These are phyloP conservation scores for Percina caprodes DNA, from an alignment of 2,113 vertebrate species.

Conservation along the genomic window DNA sequence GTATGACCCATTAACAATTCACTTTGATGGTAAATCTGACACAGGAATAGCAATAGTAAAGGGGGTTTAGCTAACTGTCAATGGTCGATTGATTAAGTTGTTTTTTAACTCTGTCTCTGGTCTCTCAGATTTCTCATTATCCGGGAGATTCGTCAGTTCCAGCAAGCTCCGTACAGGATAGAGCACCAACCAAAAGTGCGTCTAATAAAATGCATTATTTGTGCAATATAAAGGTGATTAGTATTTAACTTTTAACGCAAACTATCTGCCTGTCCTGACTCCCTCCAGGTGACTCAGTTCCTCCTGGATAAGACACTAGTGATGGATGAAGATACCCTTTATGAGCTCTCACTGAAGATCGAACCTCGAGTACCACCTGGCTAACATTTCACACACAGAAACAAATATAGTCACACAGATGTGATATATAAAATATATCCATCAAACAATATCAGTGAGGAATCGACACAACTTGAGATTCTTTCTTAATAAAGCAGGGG, in stretches of 20 bases:
- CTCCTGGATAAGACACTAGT: slow-evolving; percentile 94
- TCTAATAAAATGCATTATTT: not conserved
- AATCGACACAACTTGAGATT: slow-evolving; percentile 12
- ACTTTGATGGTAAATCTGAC: not conserved
- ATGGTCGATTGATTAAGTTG: not conserved
- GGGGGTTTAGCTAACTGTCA: not conserved
- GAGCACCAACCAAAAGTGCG: slow-evolving; percentile 96
- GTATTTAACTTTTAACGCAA: not conserved
- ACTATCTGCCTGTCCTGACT: not conserved
- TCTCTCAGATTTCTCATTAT: slow-evolving; percentile 95
- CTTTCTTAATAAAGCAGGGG: slow-evolving; percentile 10
- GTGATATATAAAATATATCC: not conserved
- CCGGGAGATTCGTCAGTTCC: slow-evolving; percentile 98
- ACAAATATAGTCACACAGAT: not conserved
- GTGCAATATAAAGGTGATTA: not conserved
- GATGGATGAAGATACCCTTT: slow-evolving; percentile 96
- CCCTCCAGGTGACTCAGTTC: slow-evolving; percentile 93
- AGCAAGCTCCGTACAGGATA: slow-evolving; percentile 96
- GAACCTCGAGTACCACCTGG: slow-evolving; percentile 90
- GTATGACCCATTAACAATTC: too few species aligned
- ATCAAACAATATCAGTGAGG: not conserved
- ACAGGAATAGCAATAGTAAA: not conserved
- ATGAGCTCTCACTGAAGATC: slow-evolving; percentile 95
- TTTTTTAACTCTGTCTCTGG: not conserved
- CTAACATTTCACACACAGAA: slow-evolving; percentile 14